phyloP scores from a whole-genome alignment of 1,140 invertebrate genomes.

The Macrobrachium nipponense region DNA sequence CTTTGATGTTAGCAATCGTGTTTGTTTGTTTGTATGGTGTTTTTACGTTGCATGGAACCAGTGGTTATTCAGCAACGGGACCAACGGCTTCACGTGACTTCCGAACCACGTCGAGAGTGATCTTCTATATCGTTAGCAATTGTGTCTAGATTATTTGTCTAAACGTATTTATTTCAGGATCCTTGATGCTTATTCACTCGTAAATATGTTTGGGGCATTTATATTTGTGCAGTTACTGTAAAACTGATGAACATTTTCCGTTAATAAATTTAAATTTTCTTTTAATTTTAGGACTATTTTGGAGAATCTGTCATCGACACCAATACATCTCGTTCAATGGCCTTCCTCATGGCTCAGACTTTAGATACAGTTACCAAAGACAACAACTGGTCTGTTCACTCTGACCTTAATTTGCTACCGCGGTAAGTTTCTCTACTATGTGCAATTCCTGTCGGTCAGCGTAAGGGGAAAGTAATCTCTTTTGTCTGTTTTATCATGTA shows the following conservation, averaged over 20 bases:
- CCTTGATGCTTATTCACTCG: neutral
- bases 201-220: no score
- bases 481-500: no score
- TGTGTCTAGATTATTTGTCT: neutral
- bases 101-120: no score
- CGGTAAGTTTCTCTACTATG: slow-evolving; percentile 8
- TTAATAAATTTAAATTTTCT: neutral
- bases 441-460: neutral
- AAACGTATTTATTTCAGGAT: neutral
- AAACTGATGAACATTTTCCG: no score
- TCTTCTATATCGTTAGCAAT: no score
- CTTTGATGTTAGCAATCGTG: no score
- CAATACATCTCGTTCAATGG: slow-evolving; percentile 14
- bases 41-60: no score
- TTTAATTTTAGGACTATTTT: slow-evolving; percentile 43
- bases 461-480: no score
- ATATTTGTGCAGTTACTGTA: no score
- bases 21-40: no score
- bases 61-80: no score
- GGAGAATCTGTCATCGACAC: slow-evolving; percentile 46
- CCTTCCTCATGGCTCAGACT: slow-evolving; percentile 12
- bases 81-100: no score
- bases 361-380: slow-evolving; percentile 48
- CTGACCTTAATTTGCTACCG: slow-evolving; percentile 19
- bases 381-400: slow-evolving; percentile 53